Evolutionary conservation across 1,140 invertebrate species (phyloP).

Genomic region (Andricus grossulariae): DNA sequence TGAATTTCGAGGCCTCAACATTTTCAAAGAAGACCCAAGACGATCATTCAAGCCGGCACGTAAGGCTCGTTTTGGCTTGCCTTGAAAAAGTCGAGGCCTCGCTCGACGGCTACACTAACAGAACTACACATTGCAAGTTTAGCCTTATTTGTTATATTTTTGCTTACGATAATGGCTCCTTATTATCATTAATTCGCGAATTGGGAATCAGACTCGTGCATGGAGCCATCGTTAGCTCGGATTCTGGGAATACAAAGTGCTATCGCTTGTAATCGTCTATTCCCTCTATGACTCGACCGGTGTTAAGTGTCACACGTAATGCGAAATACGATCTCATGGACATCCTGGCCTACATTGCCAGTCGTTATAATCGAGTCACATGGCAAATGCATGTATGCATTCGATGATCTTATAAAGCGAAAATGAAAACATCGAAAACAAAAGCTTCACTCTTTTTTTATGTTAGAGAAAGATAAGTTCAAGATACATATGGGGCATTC

Average conservation of each 20-base stretch:
- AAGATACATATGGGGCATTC: not conserved
- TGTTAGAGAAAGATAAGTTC: not conserved
- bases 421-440: constrained; percentile 29
- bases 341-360: constrained; percentile 73
- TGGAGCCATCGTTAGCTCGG: constrained; percentile 44
- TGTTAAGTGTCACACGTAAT: constrained; percentile 73
- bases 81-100: too few species aligned
- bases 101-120: too few species aligned
- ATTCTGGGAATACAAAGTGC: constrained; percentile 65
- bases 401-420: constrained; percentile 27
- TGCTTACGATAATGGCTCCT: too few species aligned
- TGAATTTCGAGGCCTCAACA: too few species aligned
- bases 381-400: constrained; percentile 24
- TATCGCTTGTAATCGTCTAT: constrained; percentile 72
- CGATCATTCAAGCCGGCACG: too few species aligned
- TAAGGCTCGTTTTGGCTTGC: too few species aligned
- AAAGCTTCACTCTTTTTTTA: constrained; percentile 4
- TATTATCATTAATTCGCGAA: not conserved
- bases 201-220: not conserved
- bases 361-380: constrained; percentile 61
- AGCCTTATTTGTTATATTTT: too few species aligned
- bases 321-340: constrained; percentile 72
- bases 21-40: too few species aligned
- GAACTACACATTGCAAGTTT: too few species aligned
- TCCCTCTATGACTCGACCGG: constrained; percentile 64